phyloP scores from a whole-genome alignment of 23 tunicate genomes.

The Trididemnum nubilum region DNA sequence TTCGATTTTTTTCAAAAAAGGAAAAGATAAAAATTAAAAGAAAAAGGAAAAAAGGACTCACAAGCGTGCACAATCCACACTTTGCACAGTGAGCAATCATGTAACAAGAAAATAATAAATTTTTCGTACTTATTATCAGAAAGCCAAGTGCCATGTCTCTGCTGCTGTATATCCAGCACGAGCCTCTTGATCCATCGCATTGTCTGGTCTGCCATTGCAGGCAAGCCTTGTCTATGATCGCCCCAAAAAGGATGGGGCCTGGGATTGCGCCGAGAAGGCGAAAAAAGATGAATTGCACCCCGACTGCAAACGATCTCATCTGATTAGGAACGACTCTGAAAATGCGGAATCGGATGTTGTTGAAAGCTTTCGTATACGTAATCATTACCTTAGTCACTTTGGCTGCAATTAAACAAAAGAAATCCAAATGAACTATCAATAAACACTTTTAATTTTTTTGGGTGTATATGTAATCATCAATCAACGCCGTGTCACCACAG shows the following conservation, averaged over 20 bases:
- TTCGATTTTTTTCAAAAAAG: too few relatives aligned
- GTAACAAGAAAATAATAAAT: too few relatives aligned
- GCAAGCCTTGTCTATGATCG: slow-evolving; percentile 48
- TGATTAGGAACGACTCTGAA: slow-evolving; percentile 49
- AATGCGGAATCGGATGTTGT: background rate
- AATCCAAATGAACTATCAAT: too few relatives aligned
- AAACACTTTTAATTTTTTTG: too few relatives aligned
- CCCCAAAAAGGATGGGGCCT: slow-evolving; percentile 45
- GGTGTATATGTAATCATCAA: too few relatives aligned
- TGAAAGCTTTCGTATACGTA: background rate
- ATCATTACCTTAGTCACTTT: background rate
- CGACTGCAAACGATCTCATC: slow-evolving; percentile 50
- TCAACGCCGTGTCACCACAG: too few relatives aligned
- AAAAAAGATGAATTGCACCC: slow-evolving; percentile 52
- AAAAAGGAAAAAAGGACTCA: too few relatives aligned
- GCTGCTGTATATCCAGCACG: slow-evolving; percentile 55
- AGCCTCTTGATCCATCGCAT: slow-evolving; percentile 39
- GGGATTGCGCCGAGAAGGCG: slow-evolving; percentile 52
- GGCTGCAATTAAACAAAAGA: too few relatives aligned
- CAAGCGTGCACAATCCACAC: too few relatives aligned
- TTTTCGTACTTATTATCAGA: slow-evolving; percentile 39
- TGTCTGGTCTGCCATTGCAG: slow-evolving; percentile 38
- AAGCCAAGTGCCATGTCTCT: slow-evolving; percentile 38
- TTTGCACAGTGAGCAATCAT: too few relatives aligned
- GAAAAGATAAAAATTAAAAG: too few relatives aligned